Evolutionary conservation across 2,888 invertebrate genomes (phyloP), one percentile per base, ranked within the genome.

Genomic region (Xylocampa areola): DNA sequence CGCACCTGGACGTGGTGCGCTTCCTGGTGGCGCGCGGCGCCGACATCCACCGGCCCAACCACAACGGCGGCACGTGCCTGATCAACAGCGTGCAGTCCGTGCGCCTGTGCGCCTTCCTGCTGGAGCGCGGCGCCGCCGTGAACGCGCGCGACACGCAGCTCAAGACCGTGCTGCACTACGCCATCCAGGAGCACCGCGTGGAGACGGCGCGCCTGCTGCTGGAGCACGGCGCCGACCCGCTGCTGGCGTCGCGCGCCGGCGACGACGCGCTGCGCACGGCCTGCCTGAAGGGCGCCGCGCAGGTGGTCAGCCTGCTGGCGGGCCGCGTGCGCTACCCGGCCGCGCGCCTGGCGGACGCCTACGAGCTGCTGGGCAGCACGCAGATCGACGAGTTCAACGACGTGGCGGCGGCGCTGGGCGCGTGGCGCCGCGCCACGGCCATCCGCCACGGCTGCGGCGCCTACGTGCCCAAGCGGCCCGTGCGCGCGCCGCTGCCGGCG

Each of bases 161-260:
- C 76, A 98, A 98, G 93, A 97, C 98, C 62, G 98, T 98, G 51
- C 94, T 98, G 79, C 98, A 98, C 94, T 98, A 98, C 94, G 98
- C 98, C n/a, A 97, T 98, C 76, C 86, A 84, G 80, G 86, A 97
- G 88, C 96, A 96, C 82, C 95, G 95, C 77, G 94, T 97, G 76
- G 98, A 98, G 88, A 97, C 98, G 2, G 97, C 97, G 39, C 96
- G 96, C 77, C 92, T 98, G 67, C 91, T 98, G 59, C 90, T 98
- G 58, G 95, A 96, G 61, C 95, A 96, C 88, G 97, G 97, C 60
- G 98, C 98, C 1, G 96, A 97, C 93, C 97, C 97, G 29, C 95
- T 94, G 82, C 95, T 96, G 17, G 94, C 94, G 65, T 97, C 97
- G 73, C 95, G 97, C 72, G 96, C 97, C 81, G 97, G 97, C 16